Evolutionary conservation across 2,888 invertebrate species (phyloP), one percentile per base, ranked within the genome.

Genomic region (Mellilla xanthometata): DNA sequence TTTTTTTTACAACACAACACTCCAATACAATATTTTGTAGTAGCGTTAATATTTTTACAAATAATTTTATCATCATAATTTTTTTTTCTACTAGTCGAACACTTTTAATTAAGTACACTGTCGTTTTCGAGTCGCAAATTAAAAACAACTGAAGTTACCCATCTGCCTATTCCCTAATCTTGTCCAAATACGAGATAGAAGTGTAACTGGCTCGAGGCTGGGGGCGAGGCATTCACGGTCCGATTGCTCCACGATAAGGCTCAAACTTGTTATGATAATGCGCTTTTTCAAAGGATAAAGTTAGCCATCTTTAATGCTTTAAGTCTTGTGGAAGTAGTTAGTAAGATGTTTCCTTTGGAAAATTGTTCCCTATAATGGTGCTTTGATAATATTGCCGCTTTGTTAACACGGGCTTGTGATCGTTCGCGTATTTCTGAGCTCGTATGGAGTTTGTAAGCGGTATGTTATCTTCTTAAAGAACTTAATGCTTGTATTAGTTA

Each of bases 231-330:
- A 49, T 53, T 53, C 56, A 53, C 44, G 56, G 46, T 53, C 49
- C 51, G 56, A 49, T 51, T 47, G 51, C 28, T 12, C 27, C 28
- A 22, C 38, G 56, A 56, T 56, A 56, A 53, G 56, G 39, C 38
- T 46, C 53, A 42, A 52, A 56, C 49, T 56, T 53, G 53, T 53
- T 56, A 56, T 51, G 56, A 42, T 56, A 53, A 56, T 56, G 56
- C 53, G 49, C 53, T 53, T 53, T 56, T 53, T 56, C 54, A 54
- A 54, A 54, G 54, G 49, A 52, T 49, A 49, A 48, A 54, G 43
- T 54, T 54, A 24, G 43, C 42, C 42, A 51, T 45, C 49, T 52
- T 49, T 46, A 47, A 54, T 52, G 43, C 52, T 44, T 48, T 31
- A 49, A 49, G 49, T 44, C 40, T 49, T 35, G 29, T 35, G 42